Base-by-base conservation (phyloP, 2,888 invertebrate genomes). In the Clunio marinus region DNA sequence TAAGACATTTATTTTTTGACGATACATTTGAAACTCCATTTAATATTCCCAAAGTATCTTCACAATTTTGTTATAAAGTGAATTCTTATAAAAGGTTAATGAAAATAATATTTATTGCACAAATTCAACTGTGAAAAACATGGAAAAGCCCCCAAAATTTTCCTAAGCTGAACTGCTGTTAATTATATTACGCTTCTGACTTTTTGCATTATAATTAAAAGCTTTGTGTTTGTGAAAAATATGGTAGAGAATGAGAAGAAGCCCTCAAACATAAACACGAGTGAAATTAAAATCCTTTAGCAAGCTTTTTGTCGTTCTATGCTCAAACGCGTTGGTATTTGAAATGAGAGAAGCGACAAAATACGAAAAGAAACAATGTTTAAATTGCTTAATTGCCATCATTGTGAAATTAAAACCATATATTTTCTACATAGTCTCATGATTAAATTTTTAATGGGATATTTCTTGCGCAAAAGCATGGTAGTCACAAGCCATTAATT, bases 331-430 rank as follows among this genome's bases (percentile, higher is more conserved):
- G 51, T 22, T 22, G 41, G 3, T 51, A 20, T 17, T 51, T 22
- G 17, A 22, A 15, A 58, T 22, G 27, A 13, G 27, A 58, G 25
- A 25, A 20, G 17, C 58, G 58, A n/a, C 25, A 25, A 58, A 28
- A 27, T 4, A 28, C n/a, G 51, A 28, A 28, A 32, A 41, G 41
- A 10, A 28, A 62, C 62, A 62, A 37, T 62, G 62, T 62, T 62
- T 62, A 32, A 62, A 41, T 41, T 51, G 17, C 62, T 62, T 62
- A 62, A 62, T 62, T 62, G 62, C 62, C 62, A 41, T 62, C 62
- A 32, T 62, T 62, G 62, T 32, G 22, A 62, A 62, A 62, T 62
- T 62, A 62, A 62, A 62, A 62, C 62, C 62, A 62, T 62, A 62
- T 62, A 62, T 62, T 62, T 62, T 62, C 62, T 41, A 37, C 35